These are phyloP conservation scores for Neoarius graeffei DNA, from an alignment of 2,113 vertebrate genomes.

Conservation along the genomic window DNA sequence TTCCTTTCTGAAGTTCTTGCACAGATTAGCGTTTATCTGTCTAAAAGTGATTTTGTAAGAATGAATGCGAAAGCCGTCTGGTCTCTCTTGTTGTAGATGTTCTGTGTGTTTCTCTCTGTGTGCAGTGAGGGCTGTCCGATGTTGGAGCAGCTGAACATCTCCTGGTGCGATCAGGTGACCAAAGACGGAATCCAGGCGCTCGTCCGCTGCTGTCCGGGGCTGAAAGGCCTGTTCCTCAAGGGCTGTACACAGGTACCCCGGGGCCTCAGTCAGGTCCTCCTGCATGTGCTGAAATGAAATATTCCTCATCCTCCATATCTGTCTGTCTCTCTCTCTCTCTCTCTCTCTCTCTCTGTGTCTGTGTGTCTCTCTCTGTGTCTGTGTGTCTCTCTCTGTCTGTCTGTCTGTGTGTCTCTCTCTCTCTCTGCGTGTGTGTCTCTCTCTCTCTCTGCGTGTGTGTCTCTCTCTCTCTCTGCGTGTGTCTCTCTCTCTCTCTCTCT, in stretches of 20 bases:
- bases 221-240: constrained; percentile 92
- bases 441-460: too few species aligned
- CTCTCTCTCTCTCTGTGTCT: too few species aligned
- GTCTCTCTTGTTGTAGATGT: background rate
- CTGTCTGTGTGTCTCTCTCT: too few species aligned
- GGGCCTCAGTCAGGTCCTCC: background rate
- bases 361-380: too few species aligned
- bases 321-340: too few species aligned
- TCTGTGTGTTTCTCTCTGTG: background rate
- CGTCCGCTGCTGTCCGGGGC: constrained; percentile 89
- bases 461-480: too few species aligned
- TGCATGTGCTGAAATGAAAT: background rate
- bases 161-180: constrained; percentile 98
- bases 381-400: too few species aligned
- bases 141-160: constrained; percentile 96
- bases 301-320: background rate
- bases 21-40: background rate
- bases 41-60: background rate
- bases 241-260: constrained; percentile 91
- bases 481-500: too few species aligned
- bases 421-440: too few species aligned
- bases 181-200: constrained; percentile 97
- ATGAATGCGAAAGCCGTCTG: background rate
- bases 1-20: background rate
- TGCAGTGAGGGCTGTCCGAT: constrained; percentile 94